Percentiles rank a stretch among this genome's conserved stretches.
phyloP scores from a whole-genome alignment of 2,888 invertebrate genomes.

The Stomorhina lunata region DNA sequence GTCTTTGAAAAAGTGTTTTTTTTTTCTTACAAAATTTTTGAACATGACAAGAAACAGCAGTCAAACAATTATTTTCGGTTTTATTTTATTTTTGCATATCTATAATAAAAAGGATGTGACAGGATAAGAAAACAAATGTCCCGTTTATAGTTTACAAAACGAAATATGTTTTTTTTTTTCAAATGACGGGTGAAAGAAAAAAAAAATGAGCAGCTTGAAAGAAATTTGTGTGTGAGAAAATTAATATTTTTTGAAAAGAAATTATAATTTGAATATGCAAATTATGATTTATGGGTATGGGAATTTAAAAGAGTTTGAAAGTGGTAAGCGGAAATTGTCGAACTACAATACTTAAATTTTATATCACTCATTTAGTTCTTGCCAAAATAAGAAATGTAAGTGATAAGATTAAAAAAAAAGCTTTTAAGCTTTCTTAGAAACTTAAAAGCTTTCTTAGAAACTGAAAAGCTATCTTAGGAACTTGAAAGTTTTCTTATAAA shows the following conservation, averaged over 20 bases:
- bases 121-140: conserved; percentile 62
- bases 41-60: conserved; percentile 50
- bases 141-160: conserved; percentile 29
- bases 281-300: background rate
- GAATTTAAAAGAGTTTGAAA: background rate
- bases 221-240: conserved; percentile 49
- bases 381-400: no score
- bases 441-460: no score
- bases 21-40: conserved; percentile 18
- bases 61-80: conserved; percentile 9
- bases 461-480: no score
- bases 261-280: conserved; percentile 44
- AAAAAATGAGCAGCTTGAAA: conserved; percentile 51
- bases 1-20: conserved; percentile 32
- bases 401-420: no score
- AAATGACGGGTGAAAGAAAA: conserved; percentile 25
- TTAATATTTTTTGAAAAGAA: conserved; percentile 28
- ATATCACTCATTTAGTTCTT: no score
- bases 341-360: no score
- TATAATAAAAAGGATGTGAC: conserved; percentile 43
- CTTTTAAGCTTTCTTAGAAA: no score
- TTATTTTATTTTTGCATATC: background rate
- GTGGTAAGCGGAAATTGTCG: background rate
- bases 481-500: no score
- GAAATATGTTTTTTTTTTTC: conserved; percentile 15